A percentile compares a stretch with the other conserved stretches of the same genome.
These are phyloP conservation scores for Drosophila biarmipes DNA, from an alignment of 1,140 invertebrate genomes.

Conservation along the genomic window DNA sequence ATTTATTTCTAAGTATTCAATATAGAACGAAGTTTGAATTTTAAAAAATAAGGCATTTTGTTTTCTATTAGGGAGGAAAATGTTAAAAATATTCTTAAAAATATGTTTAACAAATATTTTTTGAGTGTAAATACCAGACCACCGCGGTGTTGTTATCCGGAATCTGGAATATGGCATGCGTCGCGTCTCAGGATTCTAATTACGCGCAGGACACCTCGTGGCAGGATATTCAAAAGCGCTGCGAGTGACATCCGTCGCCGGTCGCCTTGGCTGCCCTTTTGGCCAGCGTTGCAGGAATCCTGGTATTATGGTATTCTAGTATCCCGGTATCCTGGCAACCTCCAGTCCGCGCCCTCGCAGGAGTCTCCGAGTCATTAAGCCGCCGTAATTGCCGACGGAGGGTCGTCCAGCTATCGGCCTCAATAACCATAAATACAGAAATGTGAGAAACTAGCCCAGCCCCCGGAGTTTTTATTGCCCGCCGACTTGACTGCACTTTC, in stretches of 20 bases:
- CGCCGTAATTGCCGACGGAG: slow-evolving; percentile 62
- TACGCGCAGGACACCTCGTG: slow-evolving; percentile 53
- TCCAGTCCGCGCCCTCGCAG: slow-evolving; percentile 2
- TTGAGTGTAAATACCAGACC: slow-evolving; percentile 30
- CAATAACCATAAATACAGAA: slow-evolving; percentile 73
- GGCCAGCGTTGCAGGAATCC: slow-evolving; percentile 8
- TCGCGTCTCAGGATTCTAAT: slow-evolving; percentile 75
- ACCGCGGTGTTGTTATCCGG: slow-evolving; percentile 78
- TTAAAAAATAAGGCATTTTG: too few species aligned
- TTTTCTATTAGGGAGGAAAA: too few species aligned
- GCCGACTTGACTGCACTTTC: slow-evolving; percentile 33
- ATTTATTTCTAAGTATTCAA: not conserved
- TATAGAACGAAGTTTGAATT: too few species aligned
- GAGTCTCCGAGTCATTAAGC: slow-evolving; percentile 74
- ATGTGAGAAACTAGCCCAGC: slow-evolving; percentile 18
- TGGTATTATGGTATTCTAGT: not conserved
- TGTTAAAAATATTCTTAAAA: too few species aligned
- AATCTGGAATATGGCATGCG: slow-evolving; percentile 74
- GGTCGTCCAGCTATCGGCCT: slow-evolving; percentile 38
- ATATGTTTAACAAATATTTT: not conserved
- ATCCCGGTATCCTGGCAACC: slow-evolving; percentile 46
- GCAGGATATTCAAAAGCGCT: slow-evolving; percentile 67
- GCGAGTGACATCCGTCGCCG: slow-evolving; percentile 75
- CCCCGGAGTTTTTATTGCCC: slow-evolving; percentile 73
- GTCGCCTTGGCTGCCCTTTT: slow-evolving; percentile 60